Conservation (phyloP, 2,888 invertebrate genomes). For the Caenorhabditis sp. region DNA sequence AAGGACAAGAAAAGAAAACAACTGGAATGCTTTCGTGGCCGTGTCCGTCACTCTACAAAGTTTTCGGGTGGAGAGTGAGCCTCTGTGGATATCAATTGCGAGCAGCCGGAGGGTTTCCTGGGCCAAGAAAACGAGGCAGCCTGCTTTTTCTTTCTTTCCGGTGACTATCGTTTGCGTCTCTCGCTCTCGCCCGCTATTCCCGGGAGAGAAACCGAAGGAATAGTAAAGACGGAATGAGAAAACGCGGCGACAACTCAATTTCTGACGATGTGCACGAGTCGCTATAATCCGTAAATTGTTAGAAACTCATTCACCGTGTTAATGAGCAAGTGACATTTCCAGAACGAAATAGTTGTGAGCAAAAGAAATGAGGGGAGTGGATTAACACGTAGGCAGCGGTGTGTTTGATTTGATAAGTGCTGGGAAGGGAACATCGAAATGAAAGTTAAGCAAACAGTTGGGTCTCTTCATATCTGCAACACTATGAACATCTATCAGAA, state of each 20-base stretch:
- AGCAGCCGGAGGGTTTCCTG: slow-evolving; percentile 30
- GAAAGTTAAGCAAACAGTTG: slow-evolving; percentile 29
- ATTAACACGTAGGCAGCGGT: slow-evolving; percentile 15
- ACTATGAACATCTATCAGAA: slow-evolving; percentile 12
- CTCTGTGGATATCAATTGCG: slow-evolving; percentile 53
- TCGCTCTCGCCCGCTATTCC: slow-evolving; percentile 12
- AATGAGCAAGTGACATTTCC: slow-evolving; percentile 47
- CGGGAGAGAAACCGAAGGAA: slow-evolving; percentile 18
- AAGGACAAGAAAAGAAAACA: no score
- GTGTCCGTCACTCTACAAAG: slow-evolving; percentile 14
- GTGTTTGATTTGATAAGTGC: slow-evolving; percentile 43
- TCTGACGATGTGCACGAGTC: slow-evolving; percentile 9
- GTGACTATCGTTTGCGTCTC: slow-evolving; percentile 34
- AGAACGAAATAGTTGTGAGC: not conserved
- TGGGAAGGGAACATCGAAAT: slow-evolving; percentile 27
- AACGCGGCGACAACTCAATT: slow-evolving; percentile 38
- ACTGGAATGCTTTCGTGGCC: slow-evolving; percentile 28
- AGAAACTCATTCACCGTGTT: slow-evolving; percentile 3
- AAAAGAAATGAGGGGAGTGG: slow-evolving; percentile 4
- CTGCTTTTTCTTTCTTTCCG: slow-evolving; percentile 42
- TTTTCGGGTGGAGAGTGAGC: not conserved
- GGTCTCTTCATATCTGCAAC: no score
- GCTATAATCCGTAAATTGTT: slow-evolving; percentile 42
- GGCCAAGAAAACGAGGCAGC: slow-evolving; percentile 50
- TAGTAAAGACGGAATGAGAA: slow-evolving; percentile 17